Evolutionary conservation across 2,888 invertebrate genomes (phyloP), one percentile per base, ranked within the genome.

Genomic region (Pandemis cinnamomeana): DNA sequence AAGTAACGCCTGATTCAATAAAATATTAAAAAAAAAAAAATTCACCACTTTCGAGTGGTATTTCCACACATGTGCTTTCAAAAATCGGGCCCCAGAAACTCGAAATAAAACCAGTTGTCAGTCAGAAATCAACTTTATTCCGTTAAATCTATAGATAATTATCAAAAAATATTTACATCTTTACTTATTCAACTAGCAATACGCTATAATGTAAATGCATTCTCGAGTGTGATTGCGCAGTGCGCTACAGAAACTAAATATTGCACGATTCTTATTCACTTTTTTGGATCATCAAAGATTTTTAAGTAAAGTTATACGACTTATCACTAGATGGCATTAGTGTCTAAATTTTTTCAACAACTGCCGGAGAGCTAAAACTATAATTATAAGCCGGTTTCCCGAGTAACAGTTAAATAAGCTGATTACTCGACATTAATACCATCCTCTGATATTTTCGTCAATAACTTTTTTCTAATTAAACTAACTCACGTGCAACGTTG

Each of bases 151-250:
- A 80, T 78, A 77, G 82, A 81, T 78, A 76, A 81, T 78, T 77
- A 79, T 81, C 77, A 77, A 80, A 86, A 80, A 86, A 87, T 91
- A 91, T 91, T 89, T 89, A 91, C 89, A 91, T 82, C 83, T 77
- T 83, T 80, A 77, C 78, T 77, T 77, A 70, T 67, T 78, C 71
- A 79, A 83, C 82, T 80, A 72, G 73, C 79, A 84, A 83, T 78
- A 27, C 71, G 27, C 66, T 70, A 63, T 71, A 83, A 83, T 84
- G 82, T 89, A 92, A 92, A 92, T 92, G 92, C 92, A 90, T 86
- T 85, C 81, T 84, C 84, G 82, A 82, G 81, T 82, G 85, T 84
- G 84, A 86, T 87, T 83, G 84, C 86, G 80, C 82, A 80, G 79
- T 79, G 75, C 76, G 79, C 79, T 79, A 75, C 77, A 78, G 58